Base-by-base conservation (phyloP, 2,888 invertebrate species). In the Plebejus anna region DNA sequence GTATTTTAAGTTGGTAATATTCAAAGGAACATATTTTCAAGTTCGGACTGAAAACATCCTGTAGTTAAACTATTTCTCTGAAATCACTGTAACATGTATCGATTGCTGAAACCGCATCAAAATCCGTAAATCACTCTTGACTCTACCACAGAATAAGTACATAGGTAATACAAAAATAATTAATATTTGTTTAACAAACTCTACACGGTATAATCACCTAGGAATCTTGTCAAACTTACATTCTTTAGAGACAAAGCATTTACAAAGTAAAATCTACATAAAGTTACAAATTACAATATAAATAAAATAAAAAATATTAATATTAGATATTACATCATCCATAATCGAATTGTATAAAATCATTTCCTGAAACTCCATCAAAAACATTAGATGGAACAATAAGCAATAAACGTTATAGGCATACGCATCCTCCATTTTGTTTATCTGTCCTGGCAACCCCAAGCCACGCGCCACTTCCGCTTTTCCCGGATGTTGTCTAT, bases 401-500 rank as follows among this genome's bases (percentile, higher is more conserved):
- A 72, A 72, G 51, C 32, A 51, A 73, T 73, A 73, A 73, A 66
- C 66, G 32, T 55, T 51, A 51, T 32, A 28, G 73, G 51, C 72
- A 42, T 47, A 47, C 47, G 71, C 47, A 73, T 55, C 28, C 71
- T 28, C 55, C 55, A 55, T 55, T 32, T 32, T 16, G 55, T 73
- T 47, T 51, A 51, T 51, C 73, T 72, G 72, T 72, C 16, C 32
- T 73, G 47, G 51, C 28, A 73, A 55, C 73, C 47, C 73, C 73
- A 73, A 28, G 73, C 47, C 73, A 73, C 73, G 73, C 55, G 32
- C 32, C 73, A 32, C 32, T 28, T 73, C 73, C 73, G 73, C 28
- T 73, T 72, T 73, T 73, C 55, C 73, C 51, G 73, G 73, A 73
- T 32, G 51, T 47, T 72, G 72, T 73, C 55, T 73, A 73, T 73